Base-by-base conservation (phyloP, 2,113 vertebrate species). In the Balaeniceps rex region DNA sequence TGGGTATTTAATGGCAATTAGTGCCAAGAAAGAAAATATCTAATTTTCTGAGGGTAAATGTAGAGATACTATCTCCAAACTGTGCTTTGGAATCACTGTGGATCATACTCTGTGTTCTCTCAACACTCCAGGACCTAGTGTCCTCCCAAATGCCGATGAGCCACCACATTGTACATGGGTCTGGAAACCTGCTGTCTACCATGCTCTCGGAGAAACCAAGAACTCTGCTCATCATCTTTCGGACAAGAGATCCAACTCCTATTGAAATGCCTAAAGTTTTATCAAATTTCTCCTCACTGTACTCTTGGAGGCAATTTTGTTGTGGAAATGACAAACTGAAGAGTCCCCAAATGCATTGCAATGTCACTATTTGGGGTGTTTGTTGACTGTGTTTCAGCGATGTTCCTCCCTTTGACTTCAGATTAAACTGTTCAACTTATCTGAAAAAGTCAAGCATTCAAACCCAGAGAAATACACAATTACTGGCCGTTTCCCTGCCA, bases 111-210 rank as follows among this genome's bases (percentile, higher is more conserved):
- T 58, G 16, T 15, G 7, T 65, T 46, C 25, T 64, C 15, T 57
- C 44, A 89, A 54, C 17, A 55, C 12, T 64, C 24, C 13, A 71
- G 28, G 52, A 40, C 44, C 40, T 52, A 18, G 13, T 4, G 23
- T 33, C 34, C 34, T 79, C 61, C 36, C 38, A 79, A n/a, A 54
- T 18, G 28, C 22, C 2, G 0, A 75, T 2, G 7, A 26, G n/a
- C 9, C 52, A 58, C 36, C 9, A 36, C 69, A 38, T 2, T 5
- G 26, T 33, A 66, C 0, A 0, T 22, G 19, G 42, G 34, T 22
- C 34, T 83, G 61, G 38, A 93, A 81, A 83, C 19, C 26, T 23
- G 19, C 4, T 2, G 8, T 26, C 18, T 12, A 57, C 61, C 25
- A 47, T 3, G 38, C 11, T 47, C 44, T 61, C 72, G 55, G n/a